A percentile compares a stretch with the other conserved stretches of the same genome.
Evolutionary conservation across 2,888 invertebrate species (phyloP).

Genomic region (Orchesellides sinensis): DNA sequence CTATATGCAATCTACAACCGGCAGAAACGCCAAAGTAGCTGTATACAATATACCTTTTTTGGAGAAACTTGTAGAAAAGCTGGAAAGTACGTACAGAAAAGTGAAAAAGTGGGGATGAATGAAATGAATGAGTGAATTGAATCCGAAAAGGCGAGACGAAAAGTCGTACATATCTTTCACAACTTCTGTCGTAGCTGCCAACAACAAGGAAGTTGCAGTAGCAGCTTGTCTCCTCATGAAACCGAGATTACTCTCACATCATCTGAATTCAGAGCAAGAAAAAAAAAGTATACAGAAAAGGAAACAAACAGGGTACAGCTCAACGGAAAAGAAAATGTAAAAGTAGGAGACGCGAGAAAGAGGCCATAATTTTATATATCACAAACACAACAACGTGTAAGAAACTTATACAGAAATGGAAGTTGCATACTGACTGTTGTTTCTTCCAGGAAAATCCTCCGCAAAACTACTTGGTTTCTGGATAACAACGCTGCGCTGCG

Average conservation of each 20-base stretch:
- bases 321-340: constrained; percentile 7
- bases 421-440: neutral
- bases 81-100: constrained; percentile 19
- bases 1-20: neutral
- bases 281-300: too few relatives aligned
- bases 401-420: neutral
- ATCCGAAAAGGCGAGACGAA: constrained; percentile 57
- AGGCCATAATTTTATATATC: constrained; percentile 7
- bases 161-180: constrained; percentile 56
- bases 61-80: neutral
- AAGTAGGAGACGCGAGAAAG: neutral
- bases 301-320: constrained; percentile 7
- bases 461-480: too few relatives aligned
- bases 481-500: too few relatives aligned
- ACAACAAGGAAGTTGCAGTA: constrained; percentile 52
- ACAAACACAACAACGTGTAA: neutral
- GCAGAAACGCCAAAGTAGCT: neutral
- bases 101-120: constrained; percentile 50
- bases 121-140: constrained; percentile 58
- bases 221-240: constrained; percentile 60
- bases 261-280: constrained; percentile 20
- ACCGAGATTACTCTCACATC: constrained; percentile 60
- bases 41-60: constrained; percentile 5
- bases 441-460: neutral
- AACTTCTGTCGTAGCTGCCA: constrained; percentile 46